Evolutionary conservation across 2,113 vertebrate genomes (phyloP), one percentile per base, ranked within the genome.

Genomic region (Nothocercus nigrocapillus): DNA sequence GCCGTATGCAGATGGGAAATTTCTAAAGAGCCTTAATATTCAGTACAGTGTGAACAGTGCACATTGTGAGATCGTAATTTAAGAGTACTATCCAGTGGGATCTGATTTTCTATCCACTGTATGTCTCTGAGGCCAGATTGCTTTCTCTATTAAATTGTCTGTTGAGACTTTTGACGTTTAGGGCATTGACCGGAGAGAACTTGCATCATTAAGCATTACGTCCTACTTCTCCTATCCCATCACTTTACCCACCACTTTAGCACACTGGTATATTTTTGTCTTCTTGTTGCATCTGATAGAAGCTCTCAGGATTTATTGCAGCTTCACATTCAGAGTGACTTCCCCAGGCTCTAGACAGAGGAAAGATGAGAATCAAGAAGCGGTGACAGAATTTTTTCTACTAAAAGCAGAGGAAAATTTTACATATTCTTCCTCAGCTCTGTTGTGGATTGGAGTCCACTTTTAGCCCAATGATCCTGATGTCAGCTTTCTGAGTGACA

Each of bases 401-500:
- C 22, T 79, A 54, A 73, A 87, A 47, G 61, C 40, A 90, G 18
- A 72, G 12, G 10, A 72, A 88, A 73, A 82, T 34, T 34, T 19
- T 44, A 73, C 30, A 13, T 45, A 79, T 79, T 93, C 24, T 13
- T 73, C 19, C 21, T 9, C 49, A 73, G 17, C 17, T 40, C 63
- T 16, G 0, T 3, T 70, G 88, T 67, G 66, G 7, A 62, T 51
- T 92, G 38, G 58, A 82, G 63, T 89, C 27, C 81, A 67, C 73
- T 92, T 84, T 85, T 89, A 86, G 69, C 44, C 59, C 54, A 82
- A 40, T 0, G 3, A 19, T 69, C 36, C 53, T 36, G 27, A 77
- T 82, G 81, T 90, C 77, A 87, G 36, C 40, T 92, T 85, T 90
- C 76, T 90, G 83, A 96, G 80, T 93, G 92, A 93, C 86, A 93